Percentiles rank a stretch among this genome's conserved stretches.
phyloP scores from a whole-genome alignment of 2,888 invertebrate genomes.

The Acanthosepion pharaonis region DNA sequence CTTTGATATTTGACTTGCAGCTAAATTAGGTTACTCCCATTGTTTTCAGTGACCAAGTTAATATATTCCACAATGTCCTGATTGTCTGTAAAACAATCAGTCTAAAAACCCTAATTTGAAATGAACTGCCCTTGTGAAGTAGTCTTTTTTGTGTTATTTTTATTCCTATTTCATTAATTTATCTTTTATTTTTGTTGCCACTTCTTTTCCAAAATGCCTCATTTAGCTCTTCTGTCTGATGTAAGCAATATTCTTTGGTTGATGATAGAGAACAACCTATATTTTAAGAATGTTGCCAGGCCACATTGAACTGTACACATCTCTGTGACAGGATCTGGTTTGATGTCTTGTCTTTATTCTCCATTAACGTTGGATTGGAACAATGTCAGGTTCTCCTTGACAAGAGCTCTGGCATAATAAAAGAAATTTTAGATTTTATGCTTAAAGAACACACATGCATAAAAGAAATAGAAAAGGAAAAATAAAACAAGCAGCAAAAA shows the following conservation, averaged over 20 bases:
- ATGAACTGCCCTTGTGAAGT: neutral
- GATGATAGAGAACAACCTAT: neutral
- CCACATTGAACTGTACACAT: neutral
- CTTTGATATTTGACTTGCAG: no score
- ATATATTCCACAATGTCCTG: no score
- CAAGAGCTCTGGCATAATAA: neutral
- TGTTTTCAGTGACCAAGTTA: no score
- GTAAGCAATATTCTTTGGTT: neutral
- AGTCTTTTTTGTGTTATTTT: neutral
- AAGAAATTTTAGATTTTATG: slow-evolving; percentile 14
- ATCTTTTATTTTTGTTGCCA: neutral
- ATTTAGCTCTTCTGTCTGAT: neutral
- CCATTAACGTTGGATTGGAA: neutral
- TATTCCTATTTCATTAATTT: neutral
- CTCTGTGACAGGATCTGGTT: neutral
- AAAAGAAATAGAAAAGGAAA: neutral
- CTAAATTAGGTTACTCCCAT: no score
- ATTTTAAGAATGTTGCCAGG: slow-evolving; percentile 33
- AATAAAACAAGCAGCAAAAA: no score
- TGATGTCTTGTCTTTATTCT: slow-evolving; percentile 12
- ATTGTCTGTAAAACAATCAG: neutral
- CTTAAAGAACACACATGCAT: neutral
- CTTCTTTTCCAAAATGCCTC: neutral
- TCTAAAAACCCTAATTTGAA: no score
- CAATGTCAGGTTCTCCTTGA: neutral